Evolutionary conservation across 2,888 invertebrate genomes (phyloP), one percentile per base, ranked within the genome.

Genomic region (Nebria salina): DNA sequence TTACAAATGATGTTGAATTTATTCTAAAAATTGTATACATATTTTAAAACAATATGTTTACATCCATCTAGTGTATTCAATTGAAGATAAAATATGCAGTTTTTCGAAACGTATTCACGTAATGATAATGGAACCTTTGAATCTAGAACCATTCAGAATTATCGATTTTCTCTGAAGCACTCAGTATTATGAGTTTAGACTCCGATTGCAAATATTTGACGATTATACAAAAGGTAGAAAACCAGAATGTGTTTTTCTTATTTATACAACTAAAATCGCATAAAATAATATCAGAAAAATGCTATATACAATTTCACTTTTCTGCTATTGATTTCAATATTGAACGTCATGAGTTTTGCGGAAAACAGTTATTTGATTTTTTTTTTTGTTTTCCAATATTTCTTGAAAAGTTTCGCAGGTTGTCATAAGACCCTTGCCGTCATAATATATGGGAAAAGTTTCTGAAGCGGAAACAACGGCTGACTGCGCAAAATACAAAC

Each of bases 361-460:
- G 8, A 3, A 8, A 13, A 54, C 54, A 11, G 8, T 54, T 11
- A 13, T 8, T 54, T 13, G 11, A 72, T n/a, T 64, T 78, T 65
- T 20, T 20, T 20, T 20, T 20, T 20, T 20, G 20, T 20, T 20
- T 65, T 54, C 72, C 65, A 65, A 79, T 79, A 65, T 75, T 79
- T 79, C 79, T 74, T 73, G 15, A 78, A 75, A 79, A 79, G 68
- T 79, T 79, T 66, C 13, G 15, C 64, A 43, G 54, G 25, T 72
- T 66, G 43, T 25, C 68, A 41, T 26, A 65, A 65, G 70, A 11
- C 72, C 77, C 54, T 77, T 64, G 43, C 13, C 77, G 72, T 20
- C 73, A 54, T 75, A 74, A 79, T 66, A 79, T 79, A 79, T 79
- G 79, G 43, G 66, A 20, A 75, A 79, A 79, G 74, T 79, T 79